Base-by-base conservation (phyloP, 2,113 vertebrate species). In the Nibea albiflora region DNA sequence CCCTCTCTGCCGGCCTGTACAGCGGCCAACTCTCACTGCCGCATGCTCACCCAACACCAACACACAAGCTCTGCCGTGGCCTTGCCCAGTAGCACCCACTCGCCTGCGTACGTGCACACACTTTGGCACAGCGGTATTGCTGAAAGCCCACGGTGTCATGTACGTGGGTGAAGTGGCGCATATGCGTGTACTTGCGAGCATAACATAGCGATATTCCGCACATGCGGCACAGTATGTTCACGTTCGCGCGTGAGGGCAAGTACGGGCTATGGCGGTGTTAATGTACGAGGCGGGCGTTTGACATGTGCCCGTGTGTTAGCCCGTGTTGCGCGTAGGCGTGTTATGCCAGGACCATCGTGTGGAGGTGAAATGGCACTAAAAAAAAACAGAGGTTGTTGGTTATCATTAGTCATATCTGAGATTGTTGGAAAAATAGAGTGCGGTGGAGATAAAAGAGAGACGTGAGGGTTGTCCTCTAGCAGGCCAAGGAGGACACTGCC, bases 61-160 rank as follows among this genome's bases (percentile, higher is more conserved):
- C 88, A 84, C 83, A 84, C 85, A 46, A 84, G 81, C 80, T 81
- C 79, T 49, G 57, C 73, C 76, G 53, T 22, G 86, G 89, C 81
- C 92, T 83, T 73, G 90, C 53, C 87, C 87, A 73, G 61, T 73
- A 73, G 88, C 88, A 79, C 88, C 91, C 88, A 90, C 88, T 86
- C 82, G 58, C 88, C 8, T 85, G 88, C 85, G 76, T 85, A 82
- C 74, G 62, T 81, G 82, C 80, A 64, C 81, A 71, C 68, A 69
- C 80, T 81, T 50, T 82, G 84, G 88, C 82, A 77, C 7, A n/a
- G 61, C 26, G 22, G 47, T 20, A 47, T 60, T 47, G 54, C 83
- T 46, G 67, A 89, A 56, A 78, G 74, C 83, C 81, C 35, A 54
- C 88, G n/a, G 81, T 88, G 90, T 85, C 83, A 76, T 76, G 81